Evolutionary conservation across 2,888 invertebrate species (phyloP), one percentile per base, ranked within the genome.

Genomic region (Tenthredo amoena): DNA sequence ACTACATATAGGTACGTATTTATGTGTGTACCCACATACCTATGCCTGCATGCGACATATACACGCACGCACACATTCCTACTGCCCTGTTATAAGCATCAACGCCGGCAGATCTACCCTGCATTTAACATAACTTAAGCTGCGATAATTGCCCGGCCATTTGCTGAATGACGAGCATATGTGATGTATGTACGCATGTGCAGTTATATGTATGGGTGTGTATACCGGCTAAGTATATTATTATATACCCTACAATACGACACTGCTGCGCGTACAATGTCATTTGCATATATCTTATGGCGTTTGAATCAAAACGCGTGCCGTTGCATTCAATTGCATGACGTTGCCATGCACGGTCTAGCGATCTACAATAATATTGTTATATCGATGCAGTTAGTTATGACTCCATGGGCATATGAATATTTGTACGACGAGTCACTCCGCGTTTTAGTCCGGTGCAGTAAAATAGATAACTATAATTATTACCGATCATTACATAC

Each of bases 61-160:
- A 58, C 58, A 34, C 18, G 18, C 37, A 50, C 18, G 58, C 31
- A 18, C 55, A 34, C 15, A 18, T 34, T 85, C 88, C 88, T 88
- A 88, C 87, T 88, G 89, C 91, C 89, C 91, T 91, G 87, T 91
- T 87, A 91, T 91, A 88, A 91, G 82, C 86, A 87, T 89, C 88
- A 91, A 87, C 89, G 88, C 88, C 83, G 83, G 21, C 88, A 86
- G 86, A 86, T 87, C 86, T 89, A 86, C 89, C 89, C 90, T 90
- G 87, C 89, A 90, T 87, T 91, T 91, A 91, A 88, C 90, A 90
- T 91, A 90, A 88, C 89, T 91, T 90, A 89, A 86, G 85, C 88
- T 86, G 85, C 88, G 87, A 90, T 90, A 90, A 91, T 91, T 90
- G 89, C 87, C 81, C 87, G 84, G 85, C 86, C 87, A 88, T 89